These are phyloP conservation scores for Eubasilissa regina DNA, from an alignment of 1,140 invertebrate genomes.

Conservation along the genomic window DNA sequence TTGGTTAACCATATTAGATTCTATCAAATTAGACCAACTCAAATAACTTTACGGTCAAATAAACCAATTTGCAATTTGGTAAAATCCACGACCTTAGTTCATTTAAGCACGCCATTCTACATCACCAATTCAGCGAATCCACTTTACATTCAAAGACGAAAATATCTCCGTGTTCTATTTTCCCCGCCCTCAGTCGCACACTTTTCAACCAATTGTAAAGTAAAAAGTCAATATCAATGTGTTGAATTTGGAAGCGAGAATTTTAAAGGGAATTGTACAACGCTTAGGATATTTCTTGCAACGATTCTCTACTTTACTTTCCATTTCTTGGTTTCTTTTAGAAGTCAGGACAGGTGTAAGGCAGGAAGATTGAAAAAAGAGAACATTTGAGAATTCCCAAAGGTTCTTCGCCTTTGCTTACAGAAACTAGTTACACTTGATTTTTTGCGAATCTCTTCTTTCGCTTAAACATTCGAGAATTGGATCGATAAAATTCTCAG, in stretches of 20 bases:
- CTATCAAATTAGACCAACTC: too few relatives aligned
- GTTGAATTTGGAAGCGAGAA: background rate
- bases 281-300: background rate
- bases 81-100: background rate
- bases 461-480: conserved; percentile 17
- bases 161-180: conserved; percentile 22
- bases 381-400: conserved; percentile 23
- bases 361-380: conserved; percentile 29
- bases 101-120: conserved; percentile 6
- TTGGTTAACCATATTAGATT: too few relatives aligned
- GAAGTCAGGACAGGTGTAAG: background rate
- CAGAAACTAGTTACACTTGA: conserved; percentile 33
- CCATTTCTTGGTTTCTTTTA: background rate
- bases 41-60: background rate
- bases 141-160: conserved; percentile 30
- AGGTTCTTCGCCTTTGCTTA: conserved; percentile 35
- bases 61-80: conserved; percentile 12
- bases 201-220: conserved; percentile 6
- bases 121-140: conserved; percentile 9
- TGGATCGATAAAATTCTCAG: background rate
- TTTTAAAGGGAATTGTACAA: background rate
- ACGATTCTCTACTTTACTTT: conserved; percentile 2
- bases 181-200: background rate
- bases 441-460: background rate
- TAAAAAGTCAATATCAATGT: background rate